Evolutionary conservation across 2,888 invertebrate species (phyloP), one percentile per base, ranked within the genome.

Genomic region (Anthophora plumipes): DNA sequence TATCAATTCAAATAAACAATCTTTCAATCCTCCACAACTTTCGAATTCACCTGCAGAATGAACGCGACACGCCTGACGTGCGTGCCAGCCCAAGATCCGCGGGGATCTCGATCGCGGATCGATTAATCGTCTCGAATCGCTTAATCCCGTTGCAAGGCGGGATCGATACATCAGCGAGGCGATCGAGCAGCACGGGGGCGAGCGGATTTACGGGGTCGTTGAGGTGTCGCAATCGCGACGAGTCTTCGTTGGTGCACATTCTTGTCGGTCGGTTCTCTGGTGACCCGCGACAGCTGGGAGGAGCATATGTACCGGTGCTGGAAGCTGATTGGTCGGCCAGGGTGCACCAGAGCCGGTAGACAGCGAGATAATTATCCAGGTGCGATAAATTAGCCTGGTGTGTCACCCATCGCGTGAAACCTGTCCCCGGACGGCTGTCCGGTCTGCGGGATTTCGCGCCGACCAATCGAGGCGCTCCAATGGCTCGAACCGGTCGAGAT

Each of bases 351-450:
- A 73, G 85, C 84, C 76, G 85, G 86, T 86, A 87, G 86, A 86
- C 84, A 81, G 72, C 84, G 77, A 85, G 89, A 90, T 91, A 91
- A 91, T 91, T 91, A 91, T 89, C 85, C 88, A 80, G 84, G 85
- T 76, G 86, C 88, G 87, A 90, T 89, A 91, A 91, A 91, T 91
- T 89, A 90, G 83, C 86, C 85, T 83, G 88, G 77, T 77, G 89
- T 91, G 91, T 91, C 91, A 90, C 88, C 86, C 83, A 83, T 87
- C 87, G 90, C 88, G 87, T 85, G 88, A 90, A 91, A 91, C 90
- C 89, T 90, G 91, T 91, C 91, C 80, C 83, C 82, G 77, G 82
- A 77, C 80, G 79, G 75, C 84, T 79, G 84, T 80, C 79, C 80
- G 79, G 81, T 87, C 84, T 77, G 78, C 84, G 83, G 81, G 85